A percentile compares a stretch with the other conserved stretches of the same genome.
phyloP scores from a whole-genome alignment of 2,888 invertebrate genomes.

The Ferdinandea cuprea region DNA sequence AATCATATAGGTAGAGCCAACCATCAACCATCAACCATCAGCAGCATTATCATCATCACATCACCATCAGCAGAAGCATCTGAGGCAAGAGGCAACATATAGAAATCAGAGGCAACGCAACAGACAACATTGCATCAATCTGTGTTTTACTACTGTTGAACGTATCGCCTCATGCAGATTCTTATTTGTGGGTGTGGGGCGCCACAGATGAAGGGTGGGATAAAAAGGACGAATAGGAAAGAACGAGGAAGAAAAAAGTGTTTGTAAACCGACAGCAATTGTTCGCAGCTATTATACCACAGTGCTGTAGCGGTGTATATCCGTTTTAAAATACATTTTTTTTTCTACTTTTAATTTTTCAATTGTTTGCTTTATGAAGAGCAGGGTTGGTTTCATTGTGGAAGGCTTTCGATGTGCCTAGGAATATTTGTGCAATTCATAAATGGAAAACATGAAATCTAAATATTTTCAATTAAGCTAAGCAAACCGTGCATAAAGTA shows the following conservation, averaged over 20 bases:
- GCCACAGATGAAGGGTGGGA: conserved; percentile 40
- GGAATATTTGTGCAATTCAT: conserved; percentile 1
- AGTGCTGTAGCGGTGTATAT: conserved; percentile 51
- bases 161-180: conserved; percentile 69
- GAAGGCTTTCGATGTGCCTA: neutral
- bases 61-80: conserved; percentile 53
- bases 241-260: conserved; percentile 63
- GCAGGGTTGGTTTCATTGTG: conserved; percentile 50
- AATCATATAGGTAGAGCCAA: conserved; percentile 73
- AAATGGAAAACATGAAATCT: neutral
- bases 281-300: conserved; percentile 67
- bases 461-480: conserved; percentile 8
- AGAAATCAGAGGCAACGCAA: conserved; percentile 61
- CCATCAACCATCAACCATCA: conserved; percentile 56
- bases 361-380: conserved; percentile 64
- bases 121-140: conserved; percentile 75
- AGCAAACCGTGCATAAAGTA: neutral
- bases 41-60: conserved; percentile 46
- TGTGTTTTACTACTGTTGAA: conserved; percentile 60
- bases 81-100: conserved; percentile 31
- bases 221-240: conserved; percentile 66
- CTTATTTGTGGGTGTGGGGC: conserved; percentile 31
- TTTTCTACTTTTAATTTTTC: conserved; percentile 67
- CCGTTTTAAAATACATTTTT: conserved; percentile 41
- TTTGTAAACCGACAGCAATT: conserved; percentile 75